Percentiles rank a stretch among this genome's conserved stretches.
phyloP scores from a whole-genome alignment of 2,797 vertebrate species.

The Setipinna tenuifilis region DNA sequence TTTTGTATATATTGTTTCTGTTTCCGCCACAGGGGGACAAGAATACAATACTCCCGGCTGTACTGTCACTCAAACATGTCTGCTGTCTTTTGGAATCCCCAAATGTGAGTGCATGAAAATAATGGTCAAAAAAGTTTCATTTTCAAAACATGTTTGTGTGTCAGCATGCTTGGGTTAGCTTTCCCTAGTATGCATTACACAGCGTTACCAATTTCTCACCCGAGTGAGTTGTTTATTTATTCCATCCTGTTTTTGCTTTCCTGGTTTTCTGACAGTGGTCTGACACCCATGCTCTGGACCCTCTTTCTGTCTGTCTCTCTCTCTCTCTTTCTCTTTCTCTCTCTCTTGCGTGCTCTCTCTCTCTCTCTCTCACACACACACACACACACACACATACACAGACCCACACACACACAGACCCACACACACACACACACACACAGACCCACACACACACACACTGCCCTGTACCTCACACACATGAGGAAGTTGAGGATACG shows the following conservation, averaged over 20 bases:
- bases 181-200: constrained; percentile 2
- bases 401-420: not conserved
- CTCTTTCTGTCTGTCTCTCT: not conserved
- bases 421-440: not conserved
- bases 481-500: not conserved
- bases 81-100: no score
- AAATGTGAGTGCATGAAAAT: no score
- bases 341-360: no score
- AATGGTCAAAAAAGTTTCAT: not conserved
- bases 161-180: not conserved
- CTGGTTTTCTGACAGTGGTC: constrained; percentile 12
- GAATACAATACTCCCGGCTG: no score
- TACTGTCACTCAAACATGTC: no score
- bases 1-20: no score
- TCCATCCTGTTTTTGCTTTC: constrained; percentile 1
- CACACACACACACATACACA: no score
- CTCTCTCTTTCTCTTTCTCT: no score
- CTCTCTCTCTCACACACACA: no score
- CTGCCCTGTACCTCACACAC: not conserved
- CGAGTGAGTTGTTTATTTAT: constrained; percentile 22
- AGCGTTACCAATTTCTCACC: not conserved
- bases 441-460: not conserved
- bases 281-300: not conserved
- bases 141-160: not conserved
- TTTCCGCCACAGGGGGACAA: no score